These are phyloP conservation scores for Suillia variegata DNA, from an alignment of 2,888 invertebrate genomes.

Conservation along the genomic window DNA sequence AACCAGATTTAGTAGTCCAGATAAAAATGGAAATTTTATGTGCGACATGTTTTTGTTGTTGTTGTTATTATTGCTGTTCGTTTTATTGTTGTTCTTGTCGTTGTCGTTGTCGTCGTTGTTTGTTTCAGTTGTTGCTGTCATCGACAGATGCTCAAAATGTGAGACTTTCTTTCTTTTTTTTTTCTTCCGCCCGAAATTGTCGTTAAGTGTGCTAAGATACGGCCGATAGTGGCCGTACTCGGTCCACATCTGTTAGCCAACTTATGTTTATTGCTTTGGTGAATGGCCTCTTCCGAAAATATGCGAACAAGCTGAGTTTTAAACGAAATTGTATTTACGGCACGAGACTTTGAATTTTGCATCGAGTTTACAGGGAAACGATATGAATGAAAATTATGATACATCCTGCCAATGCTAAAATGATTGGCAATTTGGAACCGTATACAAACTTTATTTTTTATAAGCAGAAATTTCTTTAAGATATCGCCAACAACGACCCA, in stretches of 20 bases:
- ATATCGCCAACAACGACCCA: too few species aligned
- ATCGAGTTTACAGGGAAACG: too few species aligned
- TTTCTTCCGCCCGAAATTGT: not conserved
- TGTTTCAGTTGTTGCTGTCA: not conserved
- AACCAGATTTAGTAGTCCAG: conserved; percentile 2
- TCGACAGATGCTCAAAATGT: too few species aligned
- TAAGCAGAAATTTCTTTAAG: too few species aligned
- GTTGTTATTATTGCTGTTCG: not conserved
- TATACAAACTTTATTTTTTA: too few species aligned
- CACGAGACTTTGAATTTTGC: too few species aligned
- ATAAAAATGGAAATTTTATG: conserved; percentile 52
- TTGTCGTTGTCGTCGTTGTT: not conserved
- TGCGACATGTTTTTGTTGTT: conserved; percentile 24
- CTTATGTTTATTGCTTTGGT: not conserved
- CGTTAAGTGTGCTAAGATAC: too few species aligned
- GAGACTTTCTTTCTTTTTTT: not conserved
- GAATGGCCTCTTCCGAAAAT: not conserved
- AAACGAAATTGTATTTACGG: too few species aligned
- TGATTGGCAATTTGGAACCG: too few species aligned
- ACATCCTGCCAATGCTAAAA: too few species aligned
- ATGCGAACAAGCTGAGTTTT: too few species aligned
- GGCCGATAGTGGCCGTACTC: not conserved
- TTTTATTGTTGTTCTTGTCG: not conserved
- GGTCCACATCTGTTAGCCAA: not conserved
- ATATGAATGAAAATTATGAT: too few species aligned